Evolutionary conservation across 2,888 invertebrate species (phyloP).

Genomic region (Eupeodes latifasciatus): DNA sequence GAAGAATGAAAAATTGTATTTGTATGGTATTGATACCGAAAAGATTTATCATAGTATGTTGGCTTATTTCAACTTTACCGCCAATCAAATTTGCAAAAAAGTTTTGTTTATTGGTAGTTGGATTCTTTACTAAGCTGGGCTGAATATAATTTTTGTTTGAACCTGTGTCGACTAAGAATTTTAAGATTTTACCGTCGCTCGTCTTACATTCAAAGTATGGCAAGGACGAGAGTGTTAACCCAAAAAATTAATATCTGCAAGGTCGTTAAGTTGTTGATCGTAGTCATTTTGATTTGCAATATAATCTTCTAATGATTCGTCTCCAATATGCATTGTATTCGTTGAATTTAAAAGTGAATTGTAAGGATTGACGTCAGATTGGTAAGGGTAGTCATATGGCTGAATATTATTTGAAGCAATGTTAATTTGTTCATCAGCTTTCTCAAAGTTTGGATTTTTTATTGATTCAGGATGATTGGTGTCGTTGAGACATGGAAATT

Average conservation of each 20-base stretch:
- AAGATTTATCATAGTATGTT: no score
- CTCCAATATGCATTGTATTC: not conserved
- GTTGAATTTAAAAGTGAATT: not conserved
- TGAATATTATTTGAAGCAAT: conserved; percentile 1
- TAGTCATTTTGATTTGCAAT: not conserved
- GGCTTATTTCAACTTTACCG: no score
- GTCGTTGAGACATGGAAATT: not conserved
- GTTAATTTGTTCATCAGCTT: not conserved
- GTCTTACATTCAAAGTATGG: no score
- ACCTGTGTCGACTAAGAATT: no score
- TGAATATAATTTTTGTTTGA: not conserved
- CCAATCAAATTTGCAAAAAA: no score
- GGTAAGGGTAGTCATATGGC: not conserved
- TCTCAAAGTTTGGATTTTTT: not conserved
- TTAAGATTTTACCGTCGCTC: no score
- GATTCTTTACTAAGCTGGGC: not conserved
- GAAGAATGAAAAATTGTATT: no score
- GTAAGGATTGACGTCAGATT: not conserved
- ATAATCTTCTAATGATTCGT: not conserved
- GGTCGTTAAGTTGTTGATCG: conserved; percentile 2
- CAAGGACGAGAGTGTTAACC: no score
- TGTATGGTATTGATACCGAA: no score
- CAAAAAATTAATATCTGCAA: not conserved
- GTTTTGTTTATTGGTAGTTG: not conserved
- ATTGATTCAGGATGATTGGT: no score